Conservation (phyloP, 2,888 invertebrate species). For the Parnassius smintheus region DNA sequence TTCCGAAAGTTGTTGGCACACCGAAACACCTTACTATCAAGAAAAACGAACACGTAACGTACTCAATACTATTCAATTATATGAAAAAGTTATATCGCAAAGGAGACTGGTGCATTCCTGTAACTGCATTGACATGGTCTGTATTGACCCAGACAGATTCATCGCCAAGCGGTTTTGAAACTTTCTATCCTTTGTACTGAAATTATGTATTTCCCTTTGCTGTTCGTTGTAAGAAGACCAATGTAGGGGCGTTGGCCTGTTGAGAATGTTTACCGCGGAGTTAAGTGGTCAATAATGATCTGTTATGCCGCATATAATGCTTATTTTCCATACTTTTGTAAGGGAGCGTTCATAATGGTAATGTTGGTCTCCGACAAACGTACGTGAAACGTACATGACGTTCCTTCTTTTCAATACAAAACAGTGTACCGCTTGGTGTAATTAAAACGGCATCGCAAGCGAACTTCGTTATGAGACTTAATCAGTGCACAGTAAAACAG, state of each 20-base stretch:
- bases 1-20: slow-evolving; percentile 25
- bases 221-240: slow-evolving; percentile 37
- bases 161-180: slow-evolving; percentile 41
- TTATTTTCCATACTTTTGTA: slow-evolving; percentile 60
- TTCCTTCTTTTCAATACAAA: slow-evolving; percentile 6
- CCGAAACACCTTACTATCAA: slow-evolving; percentile 28
- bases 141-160: slow-evolving; percentile 51
- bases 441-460: slow-evolving; percentile 68
- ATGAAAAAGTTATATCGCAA: slow-evolving; percentile 62
- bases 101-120: slow-evolving; percentile 74
- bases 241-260: slow-evolving; percentile 74
- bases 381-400: neutral
- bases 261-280: slow-evolving; percentile 77
- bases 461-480: slow-evolving; percentile 67
- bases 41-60: slow-evolving; percentile 59
- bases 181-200: slow-evolving; percentile 42
- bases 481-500: slow-evolving; percentile 69
- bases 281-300: slow-evolving; percentile 78
- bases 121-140: slow-evolving; percentile 72
- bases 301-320: slow-evolving; percentile 66
- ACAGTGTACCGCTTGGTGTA: slow-evolving; percentile 42
- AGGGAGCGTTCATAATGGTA: slow-evolving; percentile 34
- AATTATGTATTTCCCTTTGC: slow-evolving; percentile 49
- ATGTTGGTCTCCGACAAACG: slow-evolving; percentile 3
- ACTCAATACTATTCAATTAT: slow-evolving; percentile 48